phyloP scores from a whole-genome alignment of 2,797 vertebrate species.

The Lophotriccus pileatus region DNA sequence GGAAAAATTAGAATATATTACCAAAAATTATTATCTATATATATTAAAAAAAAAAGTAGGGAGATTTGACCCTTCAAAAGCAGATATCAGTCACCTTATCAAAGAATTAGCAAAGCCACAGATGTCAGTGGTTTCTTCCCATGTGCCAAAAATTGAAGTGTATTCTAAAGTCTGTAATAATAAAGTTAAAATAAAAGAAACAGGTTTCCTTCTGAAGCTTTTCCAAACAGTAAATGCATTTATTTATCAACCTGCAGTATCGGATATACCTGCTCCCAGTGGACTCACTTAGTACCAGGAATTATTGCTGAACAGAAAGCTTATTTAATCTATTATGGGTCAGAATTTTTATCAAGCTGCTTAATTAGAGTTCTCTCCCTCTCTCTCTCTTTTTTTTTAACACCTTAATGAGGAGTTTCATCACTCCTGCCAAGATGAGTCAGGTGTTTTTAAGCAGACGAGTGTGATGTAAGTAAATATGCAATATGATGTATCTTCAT shows the following conservation, averaged over 20 bases:
- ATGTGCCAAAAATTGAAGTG: not conserved
- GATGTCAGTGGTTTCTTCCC: not conserved
- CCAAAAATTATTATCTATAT: not conserved
- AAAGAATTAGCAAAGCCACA: not conserved
- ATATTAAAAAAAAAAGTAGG: not conserved
- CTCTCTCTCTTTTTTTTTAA: not conserved
- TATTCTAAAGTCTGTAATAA: constrained; percentile 1
- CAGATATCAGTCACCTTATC: not conserved
- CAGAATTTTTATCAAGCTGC: constrained; percentile 69
- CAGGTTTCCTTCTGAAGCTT: not conserved
- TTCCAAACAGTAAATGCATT: constrained; percentile 38
- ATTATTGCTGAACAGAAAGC: constrained; percentile 71
- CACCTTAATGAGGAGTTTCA: constrained; percentile 65
- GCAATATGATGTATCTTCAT: not conserved
- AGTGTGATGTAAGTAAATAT: constrained; percentile 56
- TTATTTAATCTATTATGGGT: constrained; percentile 75
- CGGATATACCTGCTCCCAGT: constrained; percentile 40
- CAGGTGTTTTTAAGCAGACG: constrained; percentile 50
- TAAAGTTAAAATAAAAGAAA: not conserved
- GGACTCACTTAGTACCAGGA: constrained; percentile 67
- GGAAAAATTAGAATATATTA: not conserved
- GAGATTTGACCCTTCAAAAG: not conserved
- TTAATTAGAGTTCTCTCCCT: constrained; percentile 74
- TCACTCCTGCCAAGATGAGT: constrained; percentile 54
- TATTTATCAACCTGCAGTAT: constrained; percentile 67